Percentiles rank a stretch among this genome's conserved stretches.
phyloP scores from a whole-genome alignment of 2,888 invertebrate genomes.

The Chloroclystis v-ata region DNA sequence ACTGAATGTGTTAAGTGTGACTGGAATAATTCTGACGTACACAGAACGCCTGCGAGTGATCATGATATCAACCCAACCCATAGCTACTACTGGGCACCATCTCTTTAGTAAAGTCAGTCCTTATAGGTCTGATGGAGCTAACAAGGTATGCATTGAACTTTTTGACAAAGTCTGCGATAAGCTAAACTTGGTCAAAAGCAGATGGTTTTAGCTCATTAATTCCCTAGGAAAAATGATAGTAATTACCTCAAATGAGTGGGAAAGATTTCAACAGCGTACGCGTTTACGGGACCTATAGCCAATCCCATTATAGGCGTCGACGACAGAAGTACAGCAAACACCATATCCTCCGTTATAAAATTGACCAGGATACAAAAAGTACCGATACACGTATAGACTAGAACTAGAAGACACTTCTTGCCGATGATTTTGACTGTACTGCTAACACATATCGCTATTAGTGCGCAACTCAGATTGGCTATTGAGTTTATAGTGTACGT shows the following conservation, averaged over 20 bases:
- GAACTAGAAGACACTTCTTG: constrained; percentile 57
- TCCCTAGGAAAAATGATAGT: too few species aligned
- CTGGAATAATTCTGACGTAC: too few species aligned
- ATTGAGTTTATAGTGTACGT: constrained; percentile 58
- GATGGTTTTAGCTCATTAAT: too few species aligned
- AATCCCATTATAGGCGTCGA: constrained; percentile 55
- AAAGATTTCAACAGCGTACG: constrained; percentile 65
- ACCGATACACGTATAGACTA: constrained; percentile 50
- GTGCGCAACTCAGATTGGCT: constrained; percentile 50
- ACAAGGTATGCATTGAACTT: too few species aligned
- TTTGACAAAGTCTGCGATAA: too few species aligned
- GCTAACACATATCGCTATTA: constrained; percentile 52
- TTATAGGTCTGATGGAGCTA: too few species aligned
- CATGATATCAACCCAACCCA: too few species aligned
- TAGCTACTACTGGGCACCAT: too few species aligned
- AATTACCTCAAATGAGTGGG: constrained; percentile 66
- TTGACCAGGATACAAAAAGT: constrained; percentile 54
- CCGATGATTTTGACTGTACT: constrained; percentile 57
- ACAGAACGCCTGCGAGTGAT: too few species aligned
- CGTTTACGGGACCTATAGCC: constrained; percentile 65
- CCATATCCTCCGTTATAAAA: constrained; percentile 53
- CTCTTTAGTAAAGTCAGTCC: too few species aligned
- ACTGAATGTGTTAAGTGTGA: too few species aligned
- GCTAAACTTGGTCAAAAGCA: too few species aligned
- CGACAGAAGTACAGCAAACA: constrained; percentile 60